phyloP scores from a whole-genome alignment of 2,113 vertebrate species.

The Vireo altiloquus region DNA sequence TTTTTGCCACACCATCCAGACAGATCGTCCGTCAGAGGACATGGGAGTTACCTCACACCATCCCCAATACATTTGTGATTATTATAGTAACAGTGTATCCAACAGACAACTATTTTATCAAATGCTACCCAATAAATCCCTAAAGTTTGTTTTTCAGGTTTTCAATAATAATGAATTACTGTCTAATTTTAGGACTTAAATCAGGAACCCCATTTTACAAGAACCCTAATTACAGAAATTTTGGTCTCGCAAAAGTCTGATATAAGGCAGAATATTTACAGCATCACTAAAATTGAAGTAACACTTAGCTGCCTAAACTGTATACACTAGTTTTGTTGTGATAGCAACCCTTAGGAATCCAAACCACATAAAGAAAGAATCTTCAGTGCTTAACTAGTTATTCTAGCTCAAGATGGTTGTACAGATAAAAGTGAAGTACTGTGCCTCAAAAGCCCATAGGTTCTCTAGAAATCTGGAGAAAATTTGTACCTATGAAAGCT shows the following conservation, averaged over 20 bases:
- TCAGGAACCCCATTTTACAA: neutral
- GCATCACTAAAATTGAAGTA: neutral
- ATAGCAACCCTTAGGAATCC: neutral
- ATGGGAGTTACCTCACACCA: neutral
- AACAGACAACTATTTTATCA: neutral
- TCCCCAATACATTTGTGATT: neutral
- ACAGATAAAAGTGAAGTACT: neutral
- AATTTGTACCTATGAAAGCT: neutral
- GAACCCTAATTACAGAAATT: neutral
- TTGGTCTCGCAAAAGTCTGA: neutral
- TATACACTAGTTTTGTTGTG: neutral
- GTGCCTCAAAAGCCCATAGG: neutral
- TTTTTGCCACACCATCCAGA: neutral
- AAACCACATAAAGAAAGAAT: neutral
- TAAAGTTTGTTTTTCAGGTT: neutral
- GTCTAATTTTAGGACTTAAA: neutral
- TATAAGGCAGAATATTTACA: neutral
- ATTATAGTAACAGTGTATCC: neutral
- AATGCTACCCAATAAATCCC: neutral
- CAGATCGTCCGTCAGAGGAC: fast-evolving
- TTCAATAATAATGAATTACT: neutral
- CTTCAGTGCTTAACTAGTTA: neutral
- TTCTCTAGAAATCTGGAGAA: neutral
- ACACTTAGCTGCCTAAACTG: neutral
- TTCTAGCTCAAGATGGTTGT: neutral